A percentile compares a stretch with the other conserved stretches of the same genome.
phyloP scores from a whole-genome alignment of 1,140 invertebrate genomes.

The Neotoxoptera formosana region DNA sequence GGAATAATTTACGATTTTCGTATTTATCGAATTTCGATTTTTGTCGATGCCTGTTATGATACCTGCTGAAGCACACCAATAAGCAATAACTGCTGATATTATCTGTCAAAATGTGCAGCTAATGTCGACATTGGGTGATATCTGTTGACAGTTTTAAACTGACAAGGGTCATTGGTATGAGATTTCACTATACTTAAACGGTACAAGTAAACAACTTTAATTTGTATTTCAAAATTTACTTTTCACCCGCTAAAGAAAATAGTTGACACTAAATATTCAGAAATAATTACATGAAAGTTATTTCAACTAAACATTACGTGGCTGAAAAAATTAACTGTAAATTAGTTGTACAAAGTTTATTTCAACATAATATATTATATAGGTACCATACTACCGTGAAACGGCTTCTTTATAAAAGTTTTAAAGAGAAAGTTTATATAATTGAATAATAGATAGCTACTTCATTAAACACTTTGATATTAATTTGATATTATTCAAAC shows the following conservation, averaged over 20 bases:
- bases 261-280: background rate
- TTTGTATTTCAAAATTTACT: background rate
- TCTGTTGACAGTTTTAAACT: background rate
- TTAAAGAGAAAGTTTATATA: background rate
- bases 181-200: background rate
- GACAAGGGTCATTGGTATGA: background rate
- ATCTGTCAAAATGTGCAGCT: background rate
- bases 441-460: too few species aligned
- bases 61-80: background rate
- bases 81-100: background rate
- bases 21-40: background rate
- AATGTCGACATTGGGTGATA: background rate
- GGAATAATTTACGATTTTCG: background rate
- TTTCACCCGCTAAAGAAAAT: too few species aligned
- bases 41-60: background rate
- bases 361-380: too few species aligned
- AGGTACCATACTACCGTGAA: background rate
- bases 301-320: too few species aligned
- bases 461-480: too few species aligned
- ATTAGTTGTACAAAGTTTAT: too few species aligned
- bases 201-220: background rate
- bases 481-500: too few species aligned
- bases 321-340: background rate
- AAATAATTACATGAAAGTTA: background rate
- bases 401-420: background rate